A percentile compares a stretch with the other conserved stretches of the same genome.
These are phyloP conservation scores for Dallia pectoralis DNA, from an alignment of 2,797 vertebrate genomes.

Conservation along the genomic window DNA sequence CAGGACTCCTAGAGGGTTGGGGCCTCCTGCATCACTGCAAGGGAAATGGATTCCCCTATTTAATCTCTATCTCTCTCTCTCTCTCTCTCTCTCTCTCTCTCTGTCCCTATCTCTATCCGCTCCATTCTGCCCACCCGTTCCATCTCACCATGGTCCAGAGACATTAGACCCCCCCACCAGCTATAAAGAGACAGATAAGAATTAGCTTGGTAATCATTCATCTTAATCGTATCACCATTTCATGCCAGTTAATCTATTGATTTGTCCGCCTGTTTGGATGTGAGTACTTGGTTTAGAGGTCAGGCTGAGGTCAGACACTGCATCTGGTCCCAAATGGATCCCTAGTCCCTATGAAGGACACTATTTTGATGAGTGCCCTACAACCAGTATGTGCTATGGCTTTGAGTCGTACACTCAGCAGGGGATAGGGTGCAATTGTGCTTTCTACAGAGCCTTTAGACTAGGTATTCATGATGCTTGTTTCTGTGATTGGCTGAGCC, in stretches of 20 bases:
- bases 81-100: conserved; percentile 41
- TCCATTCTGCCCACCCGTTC: too few relatives aligned
- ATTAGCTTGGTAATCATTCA: conserved; percentile 64
- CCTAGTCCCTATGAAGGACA: not conserved
- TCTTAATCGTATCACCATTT: conserved; percentile 61
- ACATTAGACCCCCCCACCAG: not conserved
- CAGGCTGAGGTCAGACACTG: conserved; percentile 58
- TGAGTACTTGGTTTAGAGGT: conserved; percentile 56
- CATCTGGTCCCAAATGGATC: not conserved
- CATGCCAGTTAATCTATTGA: conserved; percentile 66
- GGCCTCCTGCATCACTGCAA: conserved; percentile 40
- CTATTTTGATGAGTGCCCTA: not conserved
- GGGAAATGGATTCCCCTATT: conserved; percentile 44
- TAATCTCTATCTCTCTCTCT: conserved; percentile 23
- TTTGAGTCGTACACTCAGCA: not conserved
- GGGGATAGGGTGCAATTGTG: too few relatives aligned
- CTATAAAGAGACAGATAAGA: conserved; percentile 66
- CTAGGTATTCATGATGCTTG: too few relatives aligned
- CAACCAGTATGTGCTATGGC: not conserved
- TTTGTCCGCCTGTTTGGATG: conserved; percentile 49
- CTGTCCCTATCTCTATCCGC: not conserved
- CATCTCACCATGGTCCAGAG: too few relatives aligned
- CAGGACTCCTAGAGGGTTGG: conserved; percentile 5
- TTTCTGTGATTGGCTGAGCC: conserved; percentile 14
- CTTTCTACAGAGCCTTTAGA: too few relatives aligned